phyloP scores from a whole-genome alignment of 2,113 vertebrate species.

The Hepsetus odoe region DNA sequence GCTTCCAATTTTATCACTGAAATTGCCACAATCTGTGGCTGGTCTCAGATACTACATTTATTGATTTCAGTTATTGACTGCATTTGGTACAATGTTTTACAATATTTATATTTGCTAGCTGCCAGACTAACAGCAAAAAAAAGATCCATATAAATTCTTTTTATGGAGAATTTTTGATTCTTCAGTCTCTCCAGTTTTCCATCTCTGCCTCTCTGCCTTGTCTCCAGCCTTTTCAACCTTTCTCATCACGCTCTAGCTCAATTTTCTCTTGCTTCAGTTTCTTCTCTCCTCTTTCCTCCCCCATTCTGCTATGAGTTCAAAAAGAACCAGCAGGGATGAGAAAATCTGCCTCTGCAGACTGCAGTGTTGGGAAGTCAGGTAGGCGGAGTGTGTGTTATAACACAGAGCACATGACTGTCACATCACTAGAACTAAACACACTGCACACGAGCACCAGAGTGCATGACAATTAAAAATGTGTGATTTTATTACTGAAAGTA shows the following conservation, averaged over 20 bases:
- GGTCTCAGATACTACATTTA: background rate
- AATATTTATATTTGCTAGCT: background rate
- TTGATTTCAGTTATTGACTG: background rate
- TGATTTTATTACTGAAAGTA: slow-evolving; percentile 3
- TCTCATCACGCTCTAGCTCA: slow-evolving; percentile 6
- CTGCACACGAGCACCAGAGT: background rate
- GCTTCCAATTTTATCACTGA: background rate
- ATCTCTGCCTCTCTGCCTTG: background rate
- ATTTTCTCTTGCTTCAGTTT: slow-evolving; percentile 4
- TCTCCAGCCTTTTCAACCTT: slow-evolving; percentile 1
- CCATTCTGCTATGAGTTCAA: slow-evolving; percentile 50
- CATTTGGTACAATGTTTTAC: background rate
- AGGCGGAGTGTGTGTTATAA: slow-evolving; percentile 63
- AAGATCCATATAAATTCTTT: background rate
- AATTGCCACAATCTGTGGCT: background rate
- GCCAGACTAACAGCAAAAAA: background rate
- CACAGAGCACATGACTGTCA: slow-evolving; percentile 5
- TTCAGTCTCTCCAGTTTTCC: slow-evolving; percentile 3
- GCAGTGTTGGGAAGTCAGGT: slow-evolving; percentile 77
- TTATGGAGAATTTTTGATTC: background rate
- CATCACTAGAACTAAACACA: slow-evolving; percentile 16
- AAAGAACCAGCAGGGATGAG: slow-evolving; percentile 78
- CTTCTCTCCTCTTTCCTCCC: slow-evolving; percentile 25
- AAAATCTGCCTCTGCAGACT: slow-evolving; percentile 76
- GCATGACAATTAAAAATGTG: slow-evolving; percentile 21